Base-by-base conservation (phyloP, 2,113 vertebrate genomes). In the Nothoprocta perdicaria region DNA sequence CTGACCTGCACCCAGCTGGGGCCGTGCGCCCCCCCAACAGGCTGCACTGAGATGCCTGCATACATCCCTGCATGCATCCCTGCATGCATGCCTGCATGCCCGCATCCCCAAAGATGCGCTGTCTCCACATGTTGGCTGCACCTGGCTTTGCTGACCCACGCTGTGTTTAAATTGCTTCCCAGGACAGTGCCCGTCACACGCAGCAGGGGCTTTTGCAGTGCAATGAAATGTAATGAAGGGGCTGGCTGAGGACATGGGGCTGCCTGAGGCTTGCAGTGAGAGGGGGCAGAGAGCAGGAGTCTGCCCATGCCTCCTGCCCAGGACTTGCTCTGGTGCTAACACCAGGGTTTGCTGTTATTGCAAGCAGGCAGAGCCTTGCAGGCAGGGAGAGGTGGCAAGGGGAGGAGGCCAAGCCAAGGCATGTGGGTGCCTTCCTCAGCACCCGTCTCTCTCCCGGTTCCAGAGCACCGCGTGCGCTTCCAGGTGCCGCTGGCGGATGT, bases 381-480 rank as follows among this genome's bases (percentile, higher is more conserved):
- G 52, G 33, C 58, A 18, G n/a, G 10, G 58, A 60, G 19, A 60
- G n/a, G 43, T 45, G 43, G 48, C 21, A 50, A 41, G 50, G 26
- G 19, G 57, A 38, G 24, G 45, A 40, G 24, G 26, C 52, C 8
- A 43, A 46, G 61, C 23, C 18, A 16, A 61, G 29, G 16, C 0
- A 48, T 1, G 53, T 13, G 40, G 46, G 14, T n/a, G 45, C 45
- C 2, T 22, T 43, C 48, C n/a, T 46, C 27, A 93, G 57, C 3
- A 7, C 72, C 73, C 6, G 0, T 85, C 89, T 94, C 48, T 53
- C 72, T 68, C 14, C 71, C 75, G 40, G 63, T 1, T 43, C 63
- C 96, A 99, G 99, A 99, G 95, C 98, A 98, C 50, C 98, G 96
- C 58, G 98, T 99, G 78, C 97, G 96, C 75, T 99, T 99, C 97